A percentile compares a stretch with the other conserved stretches of the same genome.
These are phyloP conservation scores for Alfaro cultratus DNA, from an alignment of 2,797 vertebrate species.

Conservation along the genomic window DNA sequence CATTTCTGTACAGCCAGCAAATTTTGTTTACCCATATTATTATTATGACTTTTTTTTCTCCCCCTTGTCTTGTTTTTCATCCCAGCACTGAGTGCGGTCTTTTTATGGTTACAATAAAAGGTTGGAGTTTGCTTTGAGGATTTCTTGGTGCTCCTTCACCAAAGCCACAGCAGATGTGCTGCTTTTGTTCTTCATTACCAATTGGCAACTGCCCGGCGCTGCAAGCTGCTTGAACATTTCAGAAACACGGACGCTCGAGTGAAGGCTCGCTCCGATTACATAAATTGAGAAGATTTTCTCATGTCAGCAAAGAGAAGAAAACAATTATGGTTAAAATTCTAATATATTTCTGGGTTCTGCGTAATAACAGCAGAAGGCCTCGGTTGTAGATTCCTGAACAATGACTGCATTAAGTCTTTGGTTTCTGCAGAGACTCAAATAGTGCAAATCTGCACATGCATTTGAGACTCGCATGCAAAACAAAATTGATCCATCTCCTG, in stretches of 20 bases:
- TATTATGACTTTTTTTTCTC: constrained; percentile 61
- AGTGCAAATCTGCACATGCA: not conserved
- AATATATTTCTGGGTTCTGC: constrained; percentile 43
- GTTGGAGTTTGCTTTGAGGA: constrained; percentile 90
- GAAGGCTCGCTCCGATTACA: constrained; percentile 77
- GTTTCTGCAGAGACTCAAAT: not conserved
- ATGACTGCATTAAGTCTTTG: constrained; percentile 27
- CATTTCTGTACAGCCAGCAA: constrained; percentile 88
- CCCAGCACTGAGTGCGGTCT: constrained; percentile 82
- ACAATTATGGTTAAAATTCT: constrained; percentile 40
- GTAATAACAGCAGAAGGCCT: constrained; percentile 36
- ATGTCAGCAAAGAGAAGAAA: constrained; percentile 41
- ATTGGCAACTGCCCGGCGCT: constrained; percentile 78
- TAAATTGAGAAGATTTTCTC: constrained; percentile 62
- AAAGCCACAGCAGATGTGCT: constrained; percentile 90
- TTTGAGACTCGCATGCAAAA: constrained; percentile 13
- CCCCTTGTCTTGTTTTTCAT: constrained; percentile 47
- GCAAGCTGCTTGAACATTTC: constrained; percentile 79
- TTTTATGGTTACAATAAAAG: constrained; percentile 93
- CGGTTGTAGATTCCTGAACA: constrained; percentile 16
- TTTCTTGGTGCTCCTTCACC: constrained; percentile 74
- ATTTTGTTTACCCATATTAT: constrained; percentile 90
- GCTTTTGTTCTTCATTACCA: constrained; percentile 93
- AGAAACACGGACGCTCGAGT: constrained; percentile 79
- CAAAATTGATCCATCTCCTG: constrained; percentile 26